These are phyloP conservation scores for Chiloscyllium plagiosum DNA, from an alignment of 2,113 vertebrate genomes.

Conservation along the genomic window DNA sequence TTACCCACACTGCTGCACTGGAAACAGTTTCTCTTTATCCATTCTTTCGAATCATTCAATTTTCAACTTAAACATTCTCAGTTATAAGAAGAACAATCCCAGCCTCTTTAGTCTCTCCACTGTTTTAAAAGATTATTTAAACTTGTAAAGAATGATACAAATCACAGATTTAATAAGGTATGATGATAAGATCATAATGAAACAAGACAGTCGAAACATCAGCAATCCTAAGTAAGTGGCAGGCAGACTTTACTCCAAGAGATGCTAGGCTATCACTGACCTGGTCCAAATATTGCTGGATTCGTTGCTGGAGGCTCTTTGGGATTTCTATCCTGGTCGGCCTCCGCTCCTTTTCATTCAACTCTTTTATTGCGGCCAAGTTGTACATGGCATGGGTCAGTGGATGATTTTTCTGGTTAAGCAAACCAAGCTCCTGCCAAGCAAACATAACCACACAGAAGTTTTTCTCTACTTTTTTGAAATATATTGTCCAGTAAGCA, in stretches of 20 bases:
- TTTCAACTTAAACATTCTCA: background rate
- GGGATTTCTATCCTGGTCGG: conserved; percentile 75
- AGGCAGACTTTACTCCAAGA: background rate
- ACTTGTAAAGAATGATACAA: background rate
- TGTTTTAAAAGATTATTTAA: background rate
- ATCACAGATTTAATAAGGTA: background rate
- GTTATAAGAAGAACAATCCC: background rate
- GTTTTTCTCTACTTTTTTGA: background rate
- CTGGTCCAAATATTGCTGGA: conserved; percentile 71
- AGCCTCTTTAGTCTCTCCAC: background rate
- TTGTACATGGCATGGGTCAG: conserved; percentile 87
- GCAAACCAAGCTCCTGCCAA: conserved; percentile 73
- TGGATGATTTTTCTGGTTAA: conserved; percentile 80
- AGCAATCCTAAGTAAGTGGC: background rate
- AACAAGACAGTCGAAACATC: background rate
- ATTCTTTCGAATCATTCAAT: background rate
- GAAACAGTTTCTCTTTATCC: background rate
- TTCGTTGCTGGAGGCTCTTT: conserved; percentile 60
- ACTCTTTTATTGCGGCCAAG: conserved; percentile 64
- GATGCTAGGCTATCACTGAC: conserved; percentile 52
- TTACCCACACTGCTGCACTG: background rate
- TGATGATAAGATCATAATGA: background rate
- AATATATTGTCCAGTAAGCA: background rate
- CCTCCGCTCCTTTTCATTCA: conserved; percentile 67
- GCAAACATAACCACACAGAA: background rate